These are phyloP conservation scores for Oreochromis aureus DNA, from an alignment of 2,113 vertebrate species.

Conservation along the genomic window DNA sequence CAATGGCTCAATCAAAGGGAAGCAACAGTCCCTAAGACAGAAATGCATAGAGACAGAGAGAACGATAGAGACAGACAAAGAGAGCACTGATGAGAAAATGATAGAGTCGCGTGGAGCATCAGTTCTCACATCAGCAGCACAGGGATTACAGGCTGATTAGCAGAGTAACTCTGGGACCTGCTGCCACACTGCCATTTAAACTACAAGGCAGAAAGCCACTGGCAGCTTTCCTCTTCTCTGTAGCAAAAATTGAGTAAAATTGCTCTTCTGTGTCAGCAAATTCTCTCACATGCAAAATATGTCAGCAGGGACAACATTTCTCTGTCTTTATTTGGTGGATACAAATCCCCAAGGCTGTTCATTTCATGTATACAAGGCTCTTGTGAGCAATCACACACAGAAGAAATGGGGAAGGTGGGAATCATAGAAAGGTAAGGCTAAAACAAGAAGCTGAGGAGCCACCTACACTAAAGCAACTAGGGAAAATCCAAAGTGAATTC, in stretches of 20 bases:
- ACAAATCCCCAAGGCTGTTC: background rate
- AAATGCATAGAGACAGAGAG: background rate
- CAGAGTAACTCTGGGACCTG: background rate
- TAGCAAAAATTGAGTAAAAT: background rate
- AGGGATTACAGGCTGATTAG: slow-evolving; percentile 60
- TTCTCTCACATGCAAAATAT: background rate
- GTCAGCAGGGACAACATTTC: background rate
- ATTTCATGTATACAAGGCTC: background rate
- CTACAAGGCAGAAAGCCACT: slow-evolving; percentile 11
- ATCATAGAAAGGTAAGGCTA: background rate
- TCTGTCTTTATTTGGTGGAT: background rate
- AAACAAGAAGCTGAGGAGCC: background rate
- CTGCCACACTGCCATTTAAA: background rate
- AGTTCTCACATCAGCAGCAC: slow-evolving; percentile 39
- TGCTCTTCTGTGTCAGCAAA: background rate
- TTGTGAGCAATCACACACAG: background rate
- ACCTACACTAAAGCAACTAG: background rate
- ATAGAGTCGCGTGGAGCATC: slow-evolving; percentile 41
- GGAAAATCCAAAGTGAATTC: background rate
- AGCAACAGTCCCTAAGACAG: slow-evolving; percentile 25
- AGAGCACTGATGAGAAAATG: slow-evolving; percentile 53
- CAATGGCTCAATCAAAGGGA: slow-evolving; percentile 60
- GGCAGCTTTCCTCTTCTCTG: background rate
- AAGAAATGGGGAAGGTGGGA: background rate
- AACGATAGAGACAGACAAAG: slow-evolving; percentile 39